A percentile compares a stretch with the other conserved stretches of the same genome.
phyloP scores from a whole-genome alignment of 2,888 invertebrate species.

The Zaprionus obscuricornis region DNA sequence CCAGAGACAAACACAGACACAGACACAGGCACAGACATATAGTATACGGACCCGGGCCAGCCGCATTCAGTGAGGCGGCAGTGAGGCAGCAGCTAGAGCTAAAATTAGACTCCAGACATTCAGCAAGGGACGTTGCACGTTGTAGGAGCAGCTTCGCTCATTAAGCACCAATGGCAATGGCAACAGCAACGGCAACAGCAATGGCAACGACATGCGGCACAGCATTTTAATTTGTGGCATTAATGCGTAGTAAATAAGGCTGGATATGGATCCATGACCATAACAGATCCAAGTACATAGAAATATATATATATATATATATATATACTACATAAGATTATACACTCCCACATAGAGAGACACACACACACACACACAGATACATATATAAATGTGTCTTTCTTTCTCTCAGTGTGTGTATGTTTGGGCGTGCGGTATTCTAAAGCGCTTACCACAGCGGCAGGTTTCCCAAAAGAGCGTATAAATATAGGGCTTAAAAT shows the following conservation, averaged over 20 bases:
- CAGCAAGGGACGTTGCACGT: conserved; percentile 26
- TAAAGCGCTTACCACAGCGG: conserved; percentile 30
- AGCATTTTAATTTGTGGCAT: conserved; percentile 71
- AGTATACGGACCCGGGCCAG: conserved; percentile 14
- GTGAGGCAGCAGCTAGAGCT: conserved; percentile 43
- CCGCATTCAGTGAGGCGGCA: conserved; percentile 1
- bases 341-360: not conserved
- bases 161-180: conserved; percentile 50
- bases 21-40: conserved; percentile 1
- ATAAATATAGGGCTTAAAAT: conserved; percentile 43
- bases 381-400: not conserved
- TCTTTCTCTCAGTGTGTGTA: no score
- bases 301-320: conserved; percentile 12
- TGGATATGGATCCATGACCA: not conserved
- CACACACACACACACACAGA: conserved; percentile 1
- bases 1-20: conserved; percentile 10
- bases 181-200: conserved; percentile 37
- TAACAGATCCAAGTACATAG: conserved; percentile 3
- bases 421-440: conserved; percentile 17
- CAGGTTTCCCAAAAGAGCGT: conserved; percentile 12
- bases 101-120: conserved; percentile 73
- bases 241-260: conserved; percentile 64
- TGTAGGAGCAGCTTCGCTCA: conserved; percentile 51
- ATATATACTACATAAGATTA: not conserved
- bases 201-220: conserved; percentile 46